Percentiles rank a stretch among this genome's conserved stretches.
These are phyloP conservation scores for Macrosoma leucophasiata DNA, from an alignment of 2,888 invertebrate genomes.

Conservation along the genomic window DNA sequence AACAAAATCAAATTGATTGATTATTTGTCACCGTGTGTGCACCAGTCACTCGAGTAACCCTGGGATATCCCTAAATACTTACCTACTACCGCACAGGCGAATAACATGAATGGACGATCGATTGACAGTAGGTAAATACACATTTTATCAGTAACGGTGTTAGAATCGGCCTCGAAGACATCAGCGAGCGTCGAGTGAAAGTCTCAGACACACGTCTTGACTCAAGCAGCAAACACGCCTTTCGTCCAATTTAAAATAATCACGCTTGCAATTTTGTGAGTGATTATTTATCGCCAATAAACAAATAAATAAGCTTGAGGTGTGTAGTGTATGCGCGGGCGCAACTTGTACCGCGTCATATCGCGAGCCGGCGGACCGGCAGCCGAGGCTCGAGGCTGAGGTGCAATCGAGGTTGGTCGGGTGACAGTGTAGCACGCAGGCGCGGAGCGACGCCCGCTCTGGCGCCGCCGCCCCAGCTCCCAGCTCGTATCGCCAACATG, in stretches of 20 bases:
- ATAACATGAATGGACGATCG: constrained; percentile 23
- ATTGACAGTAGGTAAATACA: constrained; percentile 44
- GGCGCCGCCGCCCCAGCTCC: constrained; percentile 29
- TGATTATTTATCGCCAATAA: constrained; percentile 49
- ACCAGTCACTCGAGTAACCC: too few species aligned
- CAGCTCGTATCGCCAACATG: constrained; percentile 57
- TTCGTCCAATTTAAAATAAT: constrained; percentile 30
- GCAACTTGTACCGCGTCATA: constrained; percentile 43
- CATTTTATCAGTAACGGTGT: constrained; percentile 63
- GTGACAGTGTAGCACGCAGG: constrained; percentile 54
- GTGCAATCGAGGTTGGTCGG: too few species aligned
- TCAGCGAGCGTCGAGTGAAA: constrained; percentile 60
- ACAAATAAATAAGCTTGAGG: constrained; percentile 49
- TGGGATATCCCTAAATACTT: too few species aligned
- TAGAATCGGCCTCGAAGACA: constrained; percentile 56
- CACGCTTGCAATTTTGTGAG: constrained; percentile 36
- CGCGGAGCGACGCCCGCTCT: constrained; percentile 38
- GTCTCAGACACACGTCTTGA: constrained; percentile 61
- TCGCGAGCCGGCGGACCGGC: constrained; percentile 40
- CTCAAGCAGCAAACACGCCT: constrained; percentile 52
- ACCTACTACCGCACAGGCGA: too few species aligned
- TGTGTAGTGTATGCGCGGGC: constrained; percentile 38
- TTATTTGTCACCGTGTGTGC: too few species aligned
- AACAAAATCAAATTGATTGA: too few species aligned
- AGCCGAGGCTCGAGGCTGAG: too few species aligned